Conservation (phyloP, 2,113 vertebrate genomes). For the Plecotus auritus region DNA sequence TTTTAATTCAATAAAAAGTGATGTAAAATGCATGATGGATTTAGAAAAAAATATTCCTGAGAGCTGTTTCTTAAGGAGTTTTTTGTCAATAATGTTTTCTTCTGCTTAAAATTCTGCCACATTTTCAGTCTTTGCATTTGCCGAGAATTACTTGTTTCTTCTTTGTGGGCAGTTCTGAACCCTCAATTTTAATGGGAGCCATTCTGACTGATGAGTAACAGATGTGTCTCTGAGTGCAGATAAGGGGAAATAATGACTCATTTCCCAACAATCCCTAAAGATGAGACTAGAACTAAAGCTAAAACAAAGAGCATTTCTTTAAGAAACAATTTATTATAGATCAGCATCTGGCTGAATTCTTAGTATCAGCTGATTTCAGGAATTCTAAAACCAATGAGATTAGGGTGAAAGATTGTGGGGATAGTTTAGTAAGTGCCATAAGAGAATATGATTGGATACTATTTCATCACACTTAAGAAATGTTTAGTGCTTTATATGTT, state of each 20-base stretch:
- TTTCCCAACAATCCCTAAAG: not conserved
- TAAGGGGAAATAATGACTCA: conserved; percentile 26
- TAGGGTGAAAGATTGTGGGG: not conserved
- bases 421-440: not conserved
- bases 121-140: not conserved
- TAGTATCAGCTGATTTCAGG: not conserved
- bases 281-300: not conserved
- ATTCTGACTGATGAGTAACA: conserved; percentile 31
- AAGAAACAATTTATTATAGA: not conserved
- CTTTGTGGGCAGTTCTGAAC: not conserved
- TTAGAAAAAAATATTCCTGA: not conserved
- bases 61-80: not conserved
- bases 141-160: not conserved
- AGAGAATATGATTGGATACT: not conserved
- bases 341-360: not conserved
- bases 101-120: not conserved
- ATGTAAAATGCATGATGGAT: not conserved
- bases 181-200: not conserved
- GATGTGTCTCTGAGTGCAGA: not conserved
- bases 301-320: conserved; percentile 9
- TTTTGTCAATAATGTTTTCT: not conserved
- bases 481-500: not conserved
- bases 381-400: not conserved
- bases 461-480: not conserved
- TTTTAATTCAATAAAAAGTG: not conserved